Base-by-base conservation (phyloP, 1,140 invertebrate species). In the Drosophila equinoxialis region DNA sequence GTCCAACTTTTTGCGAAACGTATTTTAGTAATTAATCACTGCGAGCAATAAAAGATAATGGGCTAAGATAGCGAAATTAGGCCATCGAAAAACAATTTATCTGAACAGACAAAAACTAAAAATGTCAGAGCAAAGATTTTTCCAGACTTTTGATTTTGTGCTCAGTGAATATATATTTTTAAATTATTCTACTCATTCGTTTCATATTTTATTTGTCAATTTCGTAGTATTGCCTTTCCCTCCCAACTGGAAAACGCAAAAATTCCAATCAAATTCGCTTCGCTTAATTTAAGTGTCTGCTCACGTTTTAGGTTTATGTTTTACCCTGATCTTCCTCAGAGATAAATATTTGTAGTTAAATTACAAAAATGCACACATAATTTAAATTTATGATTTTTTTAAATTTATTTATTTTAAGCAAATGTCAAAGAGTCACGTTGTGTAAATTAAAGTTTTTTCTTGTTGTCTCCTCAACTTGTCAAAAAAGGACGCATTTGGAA, bases 231-330 rank as follows among this genome's bases (percentile, higher is more conserved):
- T 11, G 6, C 14, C 11, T 51, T 51, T 11, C 20, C 30, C 39
- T 17, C 37, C 62, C 61, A 35, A 48, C 30, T 75, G 20, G 17
- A 39, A 68, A 67, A 75, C 57, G 39, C 71, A 75, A 75, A 75
- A 39, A 73, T 55, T 76, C 65, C 74, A 76, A n/a, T 48, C 30
- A 35, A 42, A 76, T 76, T 63, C 54, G 54, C 11, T 51, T 23
- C 57, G 65, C 67, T 74, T 68, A 78, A 81, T 79, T 77, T 67
- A 68, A 81, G 82, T 80, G 77, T 45, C 77, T 74, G 77, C 81
- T 85, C 82, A 85, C 82, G 82, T 82, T 82, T 87, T 66, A 59
- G 63, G 42, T 71, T 79, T 51, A 23, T 23, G 45, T 20, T 70
- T 23, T 67, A 59, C 48, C 33, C 54, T 68, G 82, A 85, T 84